Base-by-base conservation (phyloP, 2,113 vertebrate species). In the Paradoxurus hermaphroditus region DNA sequence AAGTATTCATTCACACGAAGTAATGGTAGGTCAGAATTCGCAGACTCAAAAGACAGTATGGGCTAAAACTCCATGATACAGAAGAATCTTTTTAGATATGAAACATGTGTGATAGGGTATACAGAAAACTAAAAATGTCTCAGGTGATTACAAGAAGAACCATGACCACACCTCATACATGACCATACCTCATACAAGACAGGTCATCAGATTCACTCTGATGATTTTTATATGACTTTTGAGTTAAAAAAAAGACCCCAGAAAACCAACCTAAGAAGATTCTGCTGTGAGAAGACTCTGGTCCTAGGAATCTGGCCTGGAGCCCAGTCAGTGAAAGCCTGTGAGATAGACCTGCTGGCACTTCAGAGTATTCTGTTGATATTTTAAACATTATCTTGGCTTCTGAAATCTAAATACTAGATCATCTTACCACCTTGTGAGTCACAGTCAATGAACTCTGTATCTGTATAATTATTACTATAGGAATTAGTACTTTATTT, bases 321-420 rank as follows among this genome's bases (percentile, higher is more conserved):
- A 25, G 25, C 34, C 39, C 10, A 49, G 31, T 65, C 0, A 0
- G 11, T 65, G 6, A 67, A 73, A 31, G 70, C 29, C 62, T 70
- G 0, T 9, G 21, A 56, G 44, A 11, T 12, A 59, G 14, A 10
- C 12, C 11, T 2, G 15, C 16, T 0, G 16, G n/a, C 19, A 46
- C 53, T 51, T 39, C 4, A 18, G 62, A 91, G 31, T 92, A 97
- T 98, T 90, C 97, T 98, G 70, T 96, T 96, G 94, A 97, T 97
- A 81, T 91, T 98, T 49, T 70, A 97, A 97, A 97, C 0, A 98
- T 59, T 46, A 7, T 63, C 87, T 72, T 95, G 59, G 27, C 51
- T 13, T 36, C 81, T 98, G 83, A 86, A 92, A 97, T 96, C 23
- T 8, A 23, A 68, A 34, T 15, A 62, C 62, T 84, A 89, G 12